phyloP scores from a whole-genome alignment of 1,140 invertebrate genomes.

The Nasonia vitripennis region DNA sequence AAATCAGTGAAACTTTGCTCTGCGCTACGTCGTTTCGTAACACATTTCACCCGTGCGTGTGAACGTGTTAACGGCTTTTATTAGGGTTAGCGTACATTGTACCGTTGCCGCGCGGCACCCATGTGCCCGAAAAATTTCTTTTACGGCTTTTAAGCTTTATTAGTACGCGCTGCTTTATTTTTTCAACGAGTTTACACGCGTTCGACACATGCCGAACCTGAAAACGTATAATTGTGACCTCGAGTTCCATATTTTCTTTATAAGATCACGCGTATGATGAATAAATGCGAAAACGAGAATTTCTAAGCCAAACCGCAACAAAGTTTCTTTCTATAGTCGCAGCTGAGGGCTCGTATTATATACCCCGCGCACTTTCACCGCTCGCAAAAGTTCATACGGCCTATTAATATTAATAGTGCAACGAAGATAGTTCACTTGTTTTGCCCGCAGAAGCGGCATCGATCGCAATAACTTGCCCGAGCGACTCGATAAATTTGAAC shows the following conservation, averaged over 20 bases:
- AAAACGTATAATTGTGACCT: neutral
- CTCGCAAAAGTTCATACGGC: constrained; percentile 9
- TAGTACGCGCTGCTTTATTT: neutral
- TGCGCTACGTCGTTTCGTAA: neutral
- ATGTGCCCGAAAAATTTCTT: neutral
- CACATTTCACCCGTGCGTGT: neutral
- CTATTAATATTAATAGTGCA: constrained; percentile 29
- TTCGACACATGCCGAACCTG: neutral
- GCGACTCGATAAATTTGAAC: constrained; percentile 13
- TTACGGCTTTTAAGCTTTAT: neutral
- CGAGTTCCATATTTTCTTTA: too few relatives aligned
- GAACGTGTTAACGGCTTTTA: constrained; percentile 21
- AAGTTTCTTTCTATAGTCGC: too few relatives aligned
- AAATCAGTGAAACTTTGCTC: too few relatives aligned
- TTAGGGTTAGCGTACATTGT: neutral
- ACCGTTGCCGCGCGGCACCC: neutral
- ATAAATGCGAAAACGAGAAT: neutral
- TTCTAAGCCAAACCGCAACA: neutral
- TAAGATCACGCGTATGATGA: neutral
- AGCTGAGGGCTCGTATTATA: neutral
- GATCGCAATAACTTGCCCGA: neutral
- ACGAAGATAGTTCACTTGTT: neutral
- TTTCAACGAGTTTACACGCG: neutral
- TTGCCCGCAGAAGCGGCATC: neutral
- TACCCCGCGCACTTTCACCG: constrained; percentile 7